phyloP scores from a whole-genome alignment of 2,797 vertebrate genomes.

The Kryptolebias ocellatus region DNA sequence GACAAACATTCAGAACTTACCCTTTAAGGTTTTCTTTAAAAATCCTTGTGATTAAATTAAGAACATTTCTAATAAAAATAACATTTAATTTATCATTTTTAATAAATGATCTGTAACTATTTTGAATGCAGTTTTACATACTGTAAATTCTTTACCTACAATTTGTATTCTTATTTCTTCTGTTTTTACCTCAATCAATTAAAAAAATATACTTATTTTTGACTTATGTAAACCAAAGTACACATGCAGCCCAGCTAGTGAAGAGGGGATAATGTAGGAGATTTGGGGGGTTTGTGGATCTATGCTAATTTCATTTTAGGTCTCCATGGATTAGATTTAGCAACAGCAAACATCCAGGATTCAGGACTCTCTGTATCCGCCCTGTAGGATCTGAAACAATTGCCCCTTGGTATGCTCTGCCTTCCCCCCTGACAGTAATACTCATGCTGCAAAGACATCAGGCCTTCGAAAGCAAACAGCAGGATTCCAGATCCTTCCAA shows the following conservation, averaged over 20 bases:
- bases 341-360: constrained; percentile 80
- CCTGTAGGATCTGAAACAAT: constrained; percentile 29
- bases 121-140: too few relatives aligned
- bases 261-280: not conserved
- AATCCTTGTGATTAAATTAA: too few relatives aligned
- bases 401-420: constrained; percentile 34
- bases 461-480: constrained; percentile 71
- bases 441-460: constrained; percentile 63
- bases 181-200: not conserved
- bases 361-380: constrained; percentile 77
- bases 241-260: not conserved
- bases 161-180: not conserved
- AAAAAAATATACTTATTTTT: not conserved
- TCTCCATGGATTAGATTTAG: constrained; percentile 80
- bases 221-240: not conserved
- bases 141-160: not conserved
- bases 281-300: not conserved
- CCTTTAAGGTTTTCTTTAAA: too few relatives aligned
- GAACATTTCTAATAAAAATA: too few relatives aligned
- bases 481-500: constrained; percentile 66
- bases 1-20: too few relatives aligned
- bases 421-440: constrained; percentile 40
- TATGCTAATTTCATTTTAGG: constrained; percentile 50
- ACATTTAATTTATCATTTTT: too few relatives aligned
- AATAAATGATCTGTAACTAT: too few relatives aligned